Evolutionary conservation across 2,113 vertebrate genomes (phyloP).

Genomic region (Lepus timidus): DNA sequence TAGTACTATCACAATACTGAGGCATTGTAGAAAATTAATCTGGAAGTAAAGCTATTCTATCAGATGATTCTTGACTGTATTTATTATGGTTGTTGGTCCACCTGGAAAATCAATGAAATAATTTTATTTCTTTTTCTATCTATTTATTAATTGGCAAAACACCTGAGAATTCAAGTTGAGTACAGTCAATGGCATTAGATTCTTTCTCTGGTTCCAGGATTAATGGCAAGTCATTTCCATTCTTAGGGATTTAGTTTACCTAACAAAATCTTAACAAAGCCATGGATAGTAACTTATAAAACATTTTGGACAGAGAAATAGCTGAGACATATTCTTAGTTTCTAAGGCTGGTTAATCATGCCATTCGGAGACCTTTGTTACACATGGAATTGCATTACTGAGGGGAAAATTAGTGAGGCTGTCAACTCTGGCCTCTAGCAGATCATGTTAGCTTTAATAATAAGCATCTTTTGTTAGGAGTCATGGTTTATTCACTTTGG

Average conservation of each 20-base stretch:
- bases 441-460: slow-evolving; percentile 13
- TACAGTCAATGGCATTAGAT: not conserved
- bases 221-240: not conserved
- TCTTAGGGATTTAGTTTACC: not conserved
- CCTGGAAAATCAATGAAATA: slow-evolving; percentile 54
- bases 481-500: slow-evolving; percentile 49
- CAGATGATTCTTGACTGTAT: slow-evolving; percentile 33
- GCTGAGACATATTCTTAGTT: not conserved
- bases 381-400: not conserved
- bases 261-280: not conserved
- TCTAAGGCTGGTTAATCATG: not conserved
- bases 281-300: not conserved
- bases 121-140: slow-evolving; percentile 44
- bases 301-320: not conserved
- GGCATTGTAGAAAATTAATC: slow-evolving; percentile 64
- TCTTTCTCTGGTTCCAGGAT: not conserved
- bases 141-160: not conserved
- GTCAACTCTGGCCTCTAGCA: not conserved
- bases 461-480: not conserved
- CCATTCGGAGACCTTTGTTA: not conserved
- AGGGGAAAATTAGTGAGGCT: slow-evolving; percentile 11
- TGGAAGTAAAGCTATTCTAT: slow-evolving; percentile 60
- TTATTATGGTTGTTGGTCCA: slow-evolving; percentile 74
- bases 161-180: slow-evolving; percentile 1
- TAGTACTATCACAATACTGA: slow-evolving; percentile 47